Percentiles rank a stretch among this genome's conserved stretches.
These are phyloP conservation scores for Drosophila suboccidentalis DNA, from an alignment of 2,888 invertebrate genomes.

Conservation along the genomic window DNA sequence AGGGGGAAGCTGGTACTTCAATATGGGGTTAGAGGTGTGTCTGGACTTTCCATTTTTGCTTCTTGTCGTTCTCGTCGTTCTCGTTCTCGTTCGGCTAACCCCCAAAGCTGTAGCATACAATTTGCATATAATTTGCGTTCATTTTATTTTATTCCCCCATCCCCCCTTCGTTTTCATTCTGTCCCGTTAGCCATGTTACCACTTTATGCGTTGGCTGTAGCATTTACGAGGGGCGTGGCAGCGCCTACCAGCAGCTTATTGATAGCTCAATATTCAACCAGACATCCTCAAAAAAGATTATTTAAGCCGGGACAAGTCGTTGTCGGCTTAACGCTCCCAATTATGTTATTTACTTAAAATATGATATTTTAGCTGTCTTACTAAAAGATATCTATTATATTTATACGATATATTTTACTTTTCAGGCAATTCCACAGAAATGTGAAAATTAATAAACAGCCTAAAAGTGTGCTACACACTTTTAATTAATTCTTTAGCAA, in stretches of 20 bases:
- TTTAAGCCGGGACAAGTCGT: conserved; percentile 34
- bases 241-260: conserved; percentile 39
- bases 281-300: conserved; percentile 10
- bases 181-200: conserved; percentile 18
- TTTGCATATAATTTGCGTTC: conserved; percentile 85
- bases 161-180: conserved; percentile 2
- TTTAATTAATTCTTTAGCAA: neutral
- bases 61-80: conserved; percentile 51
- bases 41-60: conserved; percentile 77
- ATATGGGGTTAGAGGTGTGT: conserved; percentile 70
- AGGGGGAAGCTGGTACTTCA: conserved; percentile 19
- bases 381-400: neutral
- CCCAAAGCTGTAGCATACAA: conserved; percentile 76
- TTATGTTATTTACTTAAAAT: conserved; percentile 19
- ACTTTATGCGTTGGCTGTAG: conserved; percentile 36
- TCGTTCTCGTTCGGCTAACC: conserved; percentile 9
- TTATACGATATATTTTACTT: neutral
- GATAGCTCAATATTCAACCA: conserved; percentile 47
- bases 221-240: conserved; percentile 51
- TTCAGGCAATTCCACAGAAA: neutral
- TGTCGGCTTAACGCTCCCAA: conserved; percentile 42
- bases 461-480: conserved; percentile 7
- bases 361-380: neutral
- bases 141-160: conserved; percentile 71
- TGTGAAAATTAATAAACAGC: neutral